Evolutionary conservation across 2,797 vertebrate species (phyloP).

Genomic region (Gambelia wislizenii): DNA sequence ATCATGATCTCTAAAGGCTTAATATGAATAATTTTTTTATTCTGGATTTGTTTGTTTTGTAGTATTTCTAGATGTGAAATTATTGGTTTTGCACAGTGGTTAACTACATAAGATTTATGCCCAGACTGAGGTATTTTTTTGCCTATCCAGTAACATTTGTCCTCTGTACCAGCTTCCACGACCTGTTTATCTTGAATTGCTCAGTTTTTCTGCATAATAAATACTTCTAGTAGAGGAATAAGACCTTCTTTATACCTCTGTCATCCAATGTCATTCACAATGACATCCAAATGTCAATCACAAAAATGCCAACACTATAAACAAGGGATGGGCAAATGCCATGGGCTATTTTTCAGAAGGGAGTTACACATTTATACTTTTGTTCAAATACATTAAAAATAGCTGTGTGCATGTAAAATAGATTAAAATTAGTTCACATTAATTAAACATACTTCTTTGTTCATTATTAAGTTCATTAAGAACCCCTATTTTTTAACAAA

Average conservation of each 20-base stretch:
- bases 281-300: not conserved
- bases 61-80: constrained; percentile 26
- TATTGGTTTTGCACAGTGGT: constrained; percentile 13
- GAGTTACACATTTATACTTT: too few relatives aligned
- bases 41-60: not conserved
- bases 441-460: too few relatives aligned
- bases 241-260: not conserved
- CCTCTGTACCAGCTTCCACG: not conserved
- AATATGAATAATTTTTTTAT: constrained; percentile 10
- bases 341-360: too few relatives aligned
- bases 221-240: not conserved
- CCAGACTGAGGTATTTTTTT: not conserved
- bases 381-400: too few relatives aligned
- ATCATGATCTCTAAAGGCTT: constrained; percentile 6
- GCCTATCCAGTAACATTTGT: not conserved
- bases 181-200: not conserved
- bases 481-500: too few relatives aligned
- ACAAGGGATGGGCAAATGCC: too few relatives aligned
- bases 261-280: too few relatives aligned
- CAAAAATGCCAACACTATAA: not conserved
- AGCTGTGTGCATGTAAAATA: too few relatives aligned
- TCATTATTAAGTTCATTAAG: too few relatives aligned
- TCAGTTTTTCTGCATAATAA: constrained; percentile 10
- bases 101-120: not conserved
- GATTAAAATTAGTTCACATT: too few relatives aligned